Evolutionary conservation across 1,140 invertebrate species (phyloP), one percentile per base, ranked within the genome.

Genomic region (Drosophila ananassae): DNA sequence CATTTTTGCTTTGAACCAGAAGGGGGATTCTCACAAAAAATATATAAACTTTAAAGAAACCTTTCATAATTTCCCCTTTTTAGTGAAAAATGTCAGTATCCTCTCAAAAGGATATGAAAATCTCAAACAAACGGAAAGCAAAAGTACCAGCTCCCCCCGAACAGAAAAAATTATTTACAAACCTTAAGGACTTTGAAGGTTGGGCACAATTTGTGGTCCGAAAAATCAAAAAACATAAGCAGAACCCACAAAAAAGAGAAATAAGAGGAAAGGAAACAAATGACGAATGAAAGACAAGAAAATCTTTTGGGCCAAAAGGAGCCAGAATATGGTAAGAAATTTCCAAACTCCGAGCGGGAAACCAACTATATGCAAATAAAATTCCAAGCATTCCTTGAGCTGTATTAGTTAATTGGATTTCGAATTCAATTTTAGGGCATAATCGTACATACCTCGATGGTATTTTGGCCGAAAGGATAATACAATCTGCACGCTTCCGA

Each of bases 211-310:
- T 32, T 10, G 39, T 46, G 50, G 41, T 10, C 44, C 46, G 2
- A 12, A 30, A n/a, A 22, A 21, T 2, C 21, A 53, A 46, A 30
- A 39, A 48, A 50, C 21, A 41, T 37, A 48, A 68, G 37, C 34
- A 48, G 56, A 64, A 5, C 41, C 41, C 41, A 2, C 41, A 21
- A 13, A 24, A 32, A 44, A 13, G 12, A 41, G 34, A 63, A 53
- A 64, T 41, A 13, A 50, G 24, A 44, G 28, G 13, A 24, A 22
- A 44, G 30, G 24, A 17, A 55, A 47, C 41, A 54, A 68, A 69
- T 48, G 51, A 56, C 62, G 37, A 69, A 68, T 69, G 62, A 69
- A 69, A 57, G 52, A 50, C 63, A 50, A 68, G 10, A 25, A 57
- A 69, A 50, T 48, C 64, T 50, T 48, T 32, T 7, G 3, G 3